Percentiles rank a stretch among this genome's conserved stretches.
Conservation (phyloP, 1,140 invertebrate species). For the Dendrolimus punctatus region DNA sequence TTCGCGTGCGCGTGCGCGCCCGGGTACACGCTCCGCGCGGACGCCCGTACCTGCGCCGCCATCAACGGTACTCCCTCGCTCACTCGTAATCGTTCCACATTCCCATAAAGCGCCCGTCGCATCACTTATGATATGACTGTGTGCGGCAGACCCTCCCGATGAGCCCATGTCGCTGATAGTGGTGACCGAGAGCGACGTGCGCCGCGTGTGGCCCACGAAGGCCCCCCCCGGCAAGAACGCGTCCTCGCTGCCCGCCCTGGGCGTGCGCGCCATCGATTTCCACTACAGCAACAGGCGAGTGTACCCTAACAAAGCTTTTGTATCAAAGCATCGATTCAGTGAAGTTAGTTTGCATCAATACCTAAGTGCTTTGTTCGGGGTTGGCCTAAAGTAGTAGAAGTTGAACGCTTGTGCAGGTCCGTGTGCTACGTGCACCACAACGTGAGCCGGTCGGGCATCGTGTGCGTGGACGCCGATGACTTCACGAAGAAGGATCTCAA, state of each 20-base stretch:
- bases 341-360: too few species aligned
- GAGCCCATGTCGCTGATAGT: slow-evolving; percentile 37
- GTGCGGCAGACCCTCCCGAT: slow-evolving; percentile 22
- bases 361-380: background rate
- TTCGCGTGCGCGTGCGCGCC: slow-evolving; percentile 83
- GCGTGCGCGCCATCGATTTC: slow-evolving; percentile 43
- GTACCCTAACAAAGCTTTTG: background rate
- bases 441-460: slow-evolving; percentile 65
- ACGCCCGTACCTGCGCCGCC: slow-evolving; percentile 73
- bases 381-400: too few species aligned
- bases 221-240: slow-evolving; percentile 5
- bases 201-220: slow-evolving; percentile 25
- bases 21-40: slow-evolving; percentile 77
- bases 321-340: too few species aligned
- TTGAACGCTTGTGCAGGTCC: slow-evolving; percentile 50
- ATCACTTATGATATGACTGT: background rate
- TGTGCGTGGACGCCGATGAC: slow-evolving; percentile 77
- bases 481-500: slow-evolving; percentile 73
- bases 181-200: slow-evolving; percentile 33
- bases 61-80: slow-evolving; percentile 75
- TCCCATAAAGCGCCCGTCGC: background rate
- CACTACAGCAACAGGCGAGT: slow-evolving; percentile 35
- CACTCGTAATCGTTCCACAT: background rate
- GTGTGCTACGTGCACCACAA: slow-evolving; percentile 81
- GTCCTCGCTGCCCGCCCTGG: slow-evolving; percentile 31